Conservation (phyloP, 2,113 vertebrate species). For the Cyanocitta stelleri region DNA sequence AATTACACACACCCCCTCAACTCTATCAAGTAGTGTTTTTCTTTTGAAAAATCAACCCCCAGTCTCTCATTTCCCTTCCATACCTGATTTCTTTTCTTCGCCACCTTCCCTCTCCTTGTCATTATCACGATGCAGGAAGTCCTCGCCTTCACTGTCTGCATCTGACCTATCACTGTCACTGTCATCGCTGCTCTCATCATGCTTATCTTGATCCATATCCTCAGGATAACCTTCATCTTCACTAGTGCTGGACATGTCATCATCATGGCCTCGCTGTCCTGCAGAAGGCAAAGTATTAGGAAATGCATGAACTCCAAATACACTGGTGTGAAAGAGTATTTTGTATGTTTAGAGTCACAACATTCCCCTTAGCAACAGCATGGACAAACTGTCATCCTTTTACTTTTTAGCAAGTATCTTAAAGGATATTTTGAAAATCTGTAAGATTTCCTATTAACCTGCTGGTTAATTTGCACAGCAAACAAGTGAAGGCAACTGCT, state of each 20-base stretch:
- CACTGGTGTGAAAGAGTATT: neutral
- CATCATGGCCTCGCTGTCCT: conserved; percentile 75
- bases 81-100: conserved; percentile 75
- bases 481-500: neutral
- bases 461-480: neutral
- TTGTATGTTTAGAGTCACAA: neutral
- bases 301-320: neutral
- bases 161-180: conserved; percentile 86
- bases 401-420: neutral
- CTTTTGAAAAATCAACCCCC: neutral
- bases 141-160: conserved; percentile 85
- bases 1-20: neutral
- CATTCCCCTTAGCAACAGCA: neutral
- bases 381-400: neutral
- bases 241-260: conserved; percentile 75
- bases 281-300: neutral
- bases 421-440: neutral
- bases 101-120: conserved; percentile 66
- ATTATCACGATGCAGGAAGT: conserved; percentile 83
- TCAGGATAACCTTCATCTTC: conserved; percentile 81
- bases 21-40: neutral
- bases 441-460: neutral
- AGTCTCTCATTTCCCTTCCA: neutral
- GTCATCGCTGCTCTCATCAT: conserved; percentile 84
- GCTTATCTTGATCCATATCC: conserved; percentile 82